These are phyloP conservation scores for Luffia ferchaultella DNA, from an alignment of 2,888 invertebrate genomes.

Conservation along the genomic window DNA sequence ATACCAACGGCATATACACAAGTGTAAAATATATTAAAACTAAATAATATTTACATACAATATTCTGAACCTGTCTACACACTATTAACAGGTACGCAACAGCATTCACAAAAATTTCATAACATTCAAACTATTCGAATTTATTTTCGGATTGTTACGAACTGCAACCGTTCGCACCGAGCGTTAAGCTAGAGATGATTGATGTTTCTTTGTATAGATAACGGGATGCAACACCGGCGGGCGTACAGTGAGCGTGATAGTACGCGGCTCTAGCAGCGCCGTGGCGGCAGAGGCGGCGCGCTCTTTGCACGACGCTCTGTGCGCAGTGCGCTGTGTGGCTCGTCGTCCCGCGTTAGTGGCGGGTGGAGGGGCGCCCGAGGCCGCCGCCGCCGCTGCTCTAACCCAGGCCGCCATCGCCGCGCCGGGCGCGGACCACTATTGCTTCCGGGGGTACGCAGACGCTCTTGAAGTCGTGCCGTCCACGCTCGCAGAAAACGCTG, in stretches of 20 bases:
- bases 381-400: constrained; percentile 87
- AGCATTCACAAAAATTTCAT: too few relatives aligned
- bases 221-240: constrained; percentile 89
- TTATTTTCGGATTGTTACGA: too few relatives aligned
- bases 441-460: constrained; percentile 94
- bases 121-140: too few relatives aligned
- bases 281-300: constrained; percentile 91
- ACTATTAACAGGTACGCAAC: too few relatives aligned
- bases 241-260: constrained; percentile 90
- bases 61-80: too few relatives aligned
- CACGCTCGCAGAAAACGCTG: constrained; percentile 58
- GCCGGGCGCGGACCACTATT: constrained; percentile 94
- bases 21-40: too few relatives aligned
- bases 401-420: constrained; percentile 83
- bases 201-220: constrained; percentile 57
- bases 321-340: constrained; percentile 95
- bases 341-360: constrained; percentile 91
- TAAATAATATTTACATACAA: too few relatives aligned
- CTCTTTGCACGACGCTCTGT: constrained; percentile 89
- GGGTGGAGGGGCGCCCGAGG: constrained; percentile 98
- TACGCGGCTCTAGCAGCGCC: constrained; percentile 86
- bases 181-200: background rate
- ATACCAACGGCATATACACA: too few relatives aligned
- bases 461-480: constrained; percentile 81
- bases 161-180: too few relatives aligned